Evolutionary conservation across 2,888 invertebrate genomes (phyloP).

Genomic region (Neria commutata): DNA sequence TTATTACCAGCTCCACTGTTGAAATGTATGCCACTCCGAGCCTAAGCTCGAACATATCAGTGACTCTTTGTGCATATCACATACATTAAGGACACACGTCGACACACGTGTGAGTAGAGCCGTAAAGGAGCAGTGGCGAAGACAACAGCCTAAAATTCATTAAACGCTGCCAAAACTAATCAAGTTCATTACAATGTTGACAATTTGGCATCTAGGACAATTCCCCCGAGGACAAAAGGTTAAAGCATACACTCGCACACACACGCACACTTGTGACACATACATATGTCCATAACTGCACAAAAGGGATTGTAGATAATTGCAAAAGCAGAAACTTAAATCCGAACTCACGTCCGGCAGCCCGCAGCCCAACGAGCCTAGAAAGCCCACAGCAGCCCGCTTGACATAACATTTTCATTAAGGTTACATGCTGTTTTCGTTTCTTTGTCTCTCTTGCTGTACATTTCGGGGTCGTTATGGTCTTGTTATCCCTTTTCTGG

Average conservation of each 20-base stretch:
- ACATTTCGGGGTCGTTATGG: neutral
- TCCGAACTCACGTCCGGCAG: neutral
- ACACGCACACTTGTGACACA: no score
- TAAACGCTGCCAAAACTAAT: slow-evolving; percentile 20
- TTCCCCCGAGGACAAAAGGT: neutral
- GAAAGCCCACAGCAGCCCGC: neutral
- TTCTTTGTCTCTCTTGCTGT: neutral
- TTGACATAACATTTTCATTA: slow-evolving; percentile 21
- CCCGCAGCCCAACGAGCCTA: neutral
- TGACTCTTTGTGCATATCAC: no score
- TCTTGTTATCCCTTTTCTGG: slow-evolving; percentile 6
- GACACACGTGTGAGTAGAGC: no score
- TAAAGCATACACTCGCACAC: no score
- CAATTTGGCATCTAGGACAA: neutral
- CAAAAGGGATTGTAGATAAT: neutral
- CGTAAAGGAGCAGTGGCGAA: neutral
- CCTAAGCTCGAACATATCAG: no score
- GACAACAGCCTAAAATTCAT: neutral
- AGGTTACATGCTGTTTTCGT: slow-evolving; percentile 9
- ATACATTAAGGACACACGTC: no score
- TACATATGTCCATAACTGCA: neutral
- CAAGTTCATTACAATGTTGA: slow-evolving; percentile 16
- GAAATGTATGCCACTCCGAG: no score
- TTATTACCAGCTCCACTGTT: no score
- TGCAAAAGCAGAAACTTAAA: neutral